Base-by-base conservation (phyloP, 2,797 vertebrate genomes). In the Agapornis canus region DNA sequence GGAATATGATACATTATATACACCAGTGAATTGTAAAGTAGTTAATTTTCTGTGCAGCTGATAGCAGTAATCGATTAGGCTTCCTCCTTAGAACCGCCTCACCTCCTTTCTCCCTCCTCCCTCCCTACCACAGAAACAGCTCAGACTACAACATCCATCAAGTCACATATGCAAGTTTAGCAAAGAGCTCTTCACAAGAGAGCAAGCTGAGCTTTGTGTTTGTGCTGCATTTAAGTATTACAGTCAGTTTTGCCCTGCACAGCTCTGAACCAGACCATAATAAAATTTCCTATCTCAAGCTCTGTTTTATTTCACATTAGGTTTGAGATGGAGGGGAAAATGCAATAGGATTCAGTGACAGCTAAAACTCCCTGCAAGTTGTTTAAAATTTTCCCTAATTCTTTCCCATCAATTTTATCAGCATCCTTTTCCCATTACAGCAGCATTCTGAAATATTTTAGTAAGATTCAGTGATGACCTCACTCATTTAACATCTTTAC, bases 21-120 rank as follows among this genome's bases (percentile, higher is more conserved):
- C 70, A 86, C 52, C 48, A 95, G 87, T 94, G 87, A 94, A 91
- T 91, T 89, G 91, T 82, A 92, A 91, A 96, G 94, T 56, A 88
- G 64, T 91, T 90, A 76, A 86, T 96, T 79, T 86, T 86, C 80
- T 68, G 40, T 52, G 80, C 70, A 92, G 82, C n/a, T 76, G 82
- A 92, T 82, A 91, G 73, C 19, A 81, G 39, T 64, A 69, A 92
- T 88, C 2, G 1, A 90, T 56, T 39, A 15, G 59, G 45, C 66
- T 48, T n/a, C 6, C 49, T 88, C 43, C 43, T 83, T n/a, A 42
- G 8, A 93, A 86, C 70, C 20, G n/a, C 60, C 18, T 89, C 76
- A 48, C 81, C 51, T 40, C 45, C 73, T 54, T 57, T 78, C 16
- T 72, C 29, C 15, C 20, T 51, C 22, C 23, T 43, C 39, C 71